Evolutionary conservation across 2,797 vertebrate genomes (phyloP).

Genomic region (Apodemus agrarius): DNA sequence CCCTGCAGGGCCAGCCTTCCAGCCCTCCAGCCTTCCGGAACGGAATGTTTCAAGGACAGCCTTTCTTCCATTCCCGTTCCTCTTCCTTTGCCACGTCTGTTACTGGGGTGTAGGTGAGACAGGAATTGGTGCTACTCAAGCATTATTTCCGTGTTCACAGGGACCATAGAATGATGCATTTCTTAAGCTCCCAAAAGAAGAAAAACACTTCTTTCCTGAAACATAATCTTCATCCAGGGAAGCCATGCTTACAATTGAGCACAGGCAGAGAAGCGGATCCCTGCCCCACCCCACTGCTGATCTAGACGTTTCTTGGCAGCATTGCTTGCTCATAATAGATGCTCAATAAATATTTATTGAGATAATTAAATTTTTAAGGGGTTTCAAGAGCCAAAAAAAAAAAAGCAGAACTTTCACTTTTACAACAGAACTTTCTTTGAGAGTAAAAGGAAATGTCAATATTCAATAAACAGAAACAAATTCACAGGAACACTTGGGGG

Average conservation of each 20-base stretch:
- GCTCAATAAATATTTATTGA: not conserved
- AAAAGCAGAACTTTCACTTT: not conserved
- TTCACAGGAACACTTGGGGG: not conserved
- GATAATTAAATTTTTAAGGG: conserved; percentile 23
- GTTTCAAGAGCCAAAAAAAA: not conserved
- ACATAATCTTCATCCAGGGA: not conserved
- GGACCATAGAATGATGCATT: not conserved
- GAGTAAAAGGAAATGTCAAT: not conserved
- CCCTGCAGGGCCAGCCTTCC: not conserved
- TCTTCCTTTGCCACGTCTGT: not conserved
- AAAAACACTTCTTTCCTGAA: not conserved
- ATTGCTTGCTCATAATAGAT: not conserved
- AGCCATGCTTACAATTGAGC: not conserved
- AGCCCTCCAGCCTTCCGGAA: fast-evolving
- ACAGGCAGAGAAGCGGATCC: not conserved
- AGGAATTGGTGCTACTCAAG: not conserved
- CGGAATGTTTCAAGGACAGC: fast-evolving
- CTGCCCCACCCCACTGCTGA: not conserved
- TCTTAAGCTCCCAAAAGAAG: not conserved
- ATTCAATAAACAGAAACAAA: conserved; percentile 23
- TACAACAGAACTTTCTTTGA: conserved; percentile 4
- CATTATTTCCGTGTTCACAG: not conserved
- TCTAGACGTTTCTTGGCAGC: not conserved
- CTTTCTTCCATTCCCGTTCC: not conserved
- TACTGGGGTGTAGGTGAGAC: not conserved